A percentile compares a stretch with the other conserved stretches of the same genome.
These are phyloP conservation scores for Clivina fossor DNA, from an alignment of 2,888 invertebrate species.

Conservation along the genomic window DNA sequence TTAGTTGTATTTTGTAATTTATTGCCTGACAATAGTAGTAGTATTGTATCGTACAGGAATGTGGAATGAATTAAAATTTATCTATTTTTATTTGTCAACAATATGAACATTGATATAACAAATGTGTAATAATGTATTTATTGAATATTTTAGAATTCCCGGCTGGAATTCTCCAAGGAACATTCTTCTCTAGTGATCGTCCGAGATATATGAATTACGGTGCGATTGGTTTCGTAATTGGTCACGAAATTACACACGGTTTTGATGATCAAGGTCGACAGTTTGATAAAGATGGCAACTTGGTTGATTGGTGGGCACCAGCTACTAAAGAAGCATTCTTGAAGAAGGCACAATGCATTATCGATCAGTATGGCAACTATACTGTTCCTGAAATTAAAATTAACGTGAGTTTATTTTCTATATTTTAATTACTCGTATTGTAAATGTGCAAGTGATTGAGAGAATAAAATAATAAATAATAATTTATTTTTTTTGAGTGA, in stretches of 20 bases:
- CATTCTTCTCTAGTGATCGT: slow-evolving; percentile 85
- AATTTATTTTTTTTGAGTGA: too few relatives aligned
- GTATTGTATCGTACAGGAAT: too few relatives aligned
- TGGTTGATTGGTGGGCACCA: slow-evolving; percentile 91
- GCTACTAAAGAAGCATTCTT: slow-evolving; percentile 81
- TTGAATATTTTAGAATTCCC: slow-evolving; percentile 76
- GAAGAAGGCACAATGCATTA: slow-evolving; percentile 85
- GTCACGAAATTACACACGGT: slow-evolving; percentile 90
- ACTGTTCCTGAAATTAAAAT: slow-evolving; percentile 75
- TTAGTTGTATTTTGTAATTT: too few relatives aligned
- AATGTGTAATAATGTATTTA: not conserved
- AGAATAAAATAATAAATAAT: too few relatives aligned
- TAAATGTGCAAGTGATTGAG: too few relatives aligned
- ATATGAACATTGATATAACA: not conserved
- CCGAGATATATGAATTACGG: slow-evolving; percentile 92
- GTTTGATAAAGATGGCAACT: slow-evolving; percentile 88
- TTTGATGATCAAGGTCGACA: slow-evolving; percentile 90
- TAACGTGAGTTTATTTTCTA: slow-evolving; percentile 71
- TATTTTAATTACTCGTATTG: too few relatives aligned
- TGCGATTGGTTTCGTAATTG: slow-evolving; percentile 88
- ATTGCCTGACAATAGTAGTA: too few relatives aligned
- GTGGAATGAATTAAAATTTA: not conserved
- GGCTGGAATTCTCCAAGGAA: slow-evolving; percentile 89
- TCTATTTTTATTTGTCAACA: not conserved
- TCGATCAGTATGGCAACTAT: slow-evolving; percentile 91